A percentile compares a stretch with the other conserved stretches of the same genome.
Evolutionary conservation across 1,140 invertebrate species (phyloP).

Genomic region (Brachionus rubens): DNA sequence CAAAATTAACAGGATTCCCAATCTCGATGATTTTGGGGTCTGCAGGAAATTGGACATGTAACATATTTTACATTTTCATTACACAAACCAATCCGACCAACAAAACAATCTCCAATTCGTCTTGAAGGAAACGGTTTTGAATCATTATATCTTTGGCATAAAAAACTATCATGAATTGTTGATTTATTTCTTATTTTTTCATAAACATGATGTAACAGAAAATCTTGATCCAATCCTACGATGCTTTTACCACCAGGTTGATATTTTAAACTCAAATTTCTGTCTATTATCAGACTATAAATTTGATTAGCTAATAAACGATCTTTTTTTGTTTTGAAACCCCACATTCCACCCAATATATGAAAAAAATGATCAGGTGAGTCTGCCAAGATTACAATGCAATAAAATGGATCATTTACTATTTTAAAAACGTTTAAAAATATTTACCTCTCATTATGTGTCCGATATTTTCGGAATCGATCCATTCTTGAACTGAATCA

Average conservation of each 20-base stretch:
- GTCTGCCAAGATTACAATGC: not conserved
- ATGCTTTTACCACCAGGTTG: no score
- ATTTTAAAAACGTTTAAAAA: no score
- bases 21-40: slow-evolving; percentile 21
- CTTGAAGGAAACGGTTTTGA: slow-evolving; percentile 11
- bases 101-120: slow-evolving; percentile 14
- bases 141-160: not conserved
- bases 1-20: slow-evolving; percentile 24
- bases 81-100: not conserved
- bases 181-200: no score
- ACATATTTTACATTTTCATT: not conserved
- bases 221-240: no score
- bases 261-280: no score
- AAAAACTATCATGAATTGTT: no score
- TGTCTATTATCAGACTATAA: no score
- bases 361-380: not conserved
- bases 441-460: slow-evolving; percentile 24
- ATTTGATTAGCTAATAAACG: not conserved
- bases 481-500: slow-evolving; percentile 5
- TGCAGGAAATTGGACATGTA: not conserved
- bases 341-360: slow-evolving; percentile 34
- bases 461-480: not conserved
- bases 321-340: not conserved
- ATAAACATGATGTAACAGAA: no score
- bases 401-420: no score